Evolutionary conservation across 1,140 invertebrate genomes (phyloP), one percentile per base, ranked within the genome.

Genomic region (Zaprionus africanus): DNA sequence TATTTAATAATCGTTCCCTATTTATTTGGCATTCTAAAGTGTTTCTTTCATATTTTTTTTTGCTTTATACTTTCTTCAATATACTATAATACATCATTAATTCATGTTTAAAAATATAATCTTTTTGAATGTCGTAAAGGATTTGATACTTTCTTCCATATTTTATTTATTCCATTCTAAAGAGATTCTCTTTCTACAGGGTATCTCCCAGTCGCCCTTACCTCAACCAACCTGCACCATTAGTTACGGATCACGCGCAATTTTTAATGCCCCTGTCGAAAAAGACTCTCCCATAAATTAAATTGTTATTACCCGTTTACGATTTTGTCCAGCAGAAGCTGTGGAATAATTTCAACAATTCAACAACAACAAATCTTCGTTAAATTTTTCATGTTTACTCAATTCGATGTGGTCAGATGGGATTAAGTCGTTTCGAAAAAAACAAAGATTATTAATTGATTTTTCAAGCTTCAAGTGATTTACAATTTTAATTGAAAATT

Each of bases 201-300:
- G 56, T 59, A 59, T 36, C 5, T 6, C 0, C 19, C 13, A 46
- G 54, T 58, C 19, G 54, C 19, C 4, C n/a, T 51, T 7, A 51
- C 11, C 1, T 19, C 19, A 51, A 13, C 1, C 41, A n/a, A 15
- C 36, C 46, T 13, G 24, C 24, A 31, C 26, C 6, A 13, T 86
- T 79, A 79, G 81, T 86, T 79, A 85, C 70, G 64, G 59, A 81
- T 85, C 82, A 85, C 67, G 72, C 72, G 56, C 78, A 65, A 2
- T 22, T 41, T 72, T 57, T 65, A 76, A 59, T 17, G 41, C 46
- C 31, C 70, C 34, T 53, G 58, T 72, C 62, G 58, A 66, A 43
- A 34, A 6, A 46, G 17, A 11, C 31, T 69, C 12, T 38, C 64
- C 64, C 56, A 58, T 64, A 57, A 49, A 64, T 67, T 34, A 61